A percentile compares a stretch with the other conserved stretches of the same genome.
Evolutionary conservation across 2,113 vertebrate species (phyloP).

Genomic region (Phrynosoma platyrhinos): DNA sequence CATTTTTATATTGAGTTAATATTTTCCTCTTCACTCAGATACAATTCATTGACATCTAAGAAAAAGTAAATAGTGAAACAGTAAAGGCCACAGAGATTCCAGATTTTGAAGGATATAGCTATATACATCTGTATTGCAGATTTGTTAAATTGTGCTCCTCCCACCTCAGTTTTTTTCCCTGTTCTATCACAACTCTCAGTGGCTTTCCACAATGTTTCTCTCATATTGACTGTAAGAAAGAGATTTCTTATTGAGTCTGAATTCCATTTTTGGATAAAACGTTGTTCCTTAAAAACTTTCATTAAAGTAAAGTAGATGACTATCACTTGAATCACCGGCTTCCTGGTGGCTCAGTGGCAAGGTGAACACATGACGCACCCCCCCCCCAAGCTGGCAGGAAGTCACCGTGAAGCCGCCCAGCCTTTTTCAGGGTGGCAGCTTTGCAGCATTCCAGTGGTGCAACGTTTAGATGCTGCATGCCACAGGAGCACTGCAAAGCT

Average conservation of each 20-base stretch:
- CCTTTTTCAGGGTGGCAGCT: no score
- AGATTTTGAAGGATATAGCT: neutral
- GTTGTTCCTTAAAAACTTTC: neutral
- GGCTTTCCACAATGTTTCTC: neutral
- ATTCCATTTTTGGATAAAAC: neutral
- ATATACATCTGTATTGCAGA: neutral
- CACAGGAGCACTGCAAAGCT: no score
- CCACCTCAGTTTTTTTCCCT: neutral
- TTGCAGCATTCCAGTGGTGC: no score
- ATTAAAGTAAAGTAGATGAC: no score
- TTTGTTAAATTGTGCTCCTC: neutral
- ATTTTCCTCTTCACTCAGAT: constrained; percentile 29
- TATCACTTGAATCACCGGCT: no score
- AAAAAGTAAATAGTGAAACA: neutral
- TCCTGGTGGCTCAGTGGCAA: no score
- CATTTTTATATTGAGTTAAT: neutral
- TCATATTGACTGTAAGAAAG: neutral
- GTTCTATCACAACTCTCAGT: no score
- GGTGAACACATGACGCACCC: no score
- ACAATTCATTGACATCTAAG: constrained; percentile 8
- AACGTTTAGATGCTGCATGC: no score
- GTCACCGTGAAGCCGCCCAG: no score
- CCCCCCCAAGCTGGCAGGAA: no score
- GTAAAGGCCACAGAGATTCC: neutral
- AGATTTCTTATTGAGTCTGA: neutral